Evolutionary conservation across 2,113 vertebrate species (phyloP).

Genomic region (Prionailurus bengalensis): DNA sequence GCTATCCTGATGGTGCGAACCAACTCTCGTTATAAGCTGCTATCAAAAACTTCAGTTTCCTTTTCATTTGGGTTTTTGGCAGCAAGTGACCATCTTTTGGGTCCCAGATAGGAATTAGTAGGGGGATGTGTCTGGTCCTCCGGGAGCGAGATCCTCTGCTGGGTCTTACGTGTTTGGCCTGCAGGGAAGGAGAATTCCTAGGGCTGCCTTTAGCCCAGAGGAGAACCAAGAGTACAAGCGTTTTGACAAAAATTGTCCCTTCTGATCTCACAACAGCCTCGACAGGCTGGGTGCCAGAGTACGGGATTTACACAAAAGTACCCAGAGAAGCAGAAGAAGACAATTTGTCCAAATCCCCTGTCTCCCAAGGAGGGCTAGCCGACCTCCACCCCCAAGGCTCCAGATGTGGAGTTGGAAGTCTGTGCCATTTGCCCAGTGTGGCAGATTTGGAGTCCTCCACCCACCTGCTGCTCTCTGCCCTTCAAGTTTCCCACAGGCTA

Average conservation of each 20-base stretch:
- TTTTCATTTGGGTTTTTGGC: not conserved
- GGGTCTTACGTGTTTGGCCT: not conserved
- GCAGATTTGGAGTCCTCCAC: not conserved
- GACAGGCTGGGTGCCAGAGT: not conserved
- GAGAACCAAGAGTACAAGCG: not conserved
- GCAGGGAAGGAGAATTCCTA: not conserved
- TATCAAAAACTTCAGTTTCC: slow-evolving; percentile 14
- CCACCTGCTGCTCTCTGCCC: not conserved
- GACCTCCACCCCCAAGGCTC: not conserved
- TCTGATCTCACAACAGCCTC: not conserved
- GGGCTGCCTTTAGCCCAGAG: not conserved
- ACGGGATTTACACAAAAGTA: not conserved
- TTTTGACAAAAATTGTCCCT: not conserved
- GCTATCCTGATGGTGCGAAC: not conserved
- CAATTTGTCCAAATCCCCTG: not conserved
- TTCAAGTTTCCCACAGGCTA: not conserved
- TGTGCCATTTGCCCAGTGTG: not conserved
- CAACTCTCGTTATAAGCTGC: not conserved
- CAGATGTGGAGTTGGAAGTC: not conserved
- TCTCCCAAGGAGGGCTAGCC: not conserved
- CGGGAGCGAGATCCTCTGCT: not conserved
- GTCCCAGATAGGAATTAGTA: not conserved
- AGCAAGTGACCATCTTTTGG: not conserved
- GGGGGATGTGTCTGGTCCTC: not conserved
- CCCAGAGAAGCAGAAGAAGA: not conserved